A percentile compares a stretch with the other conserved stretches of the same genome.
Conservation (phyloP, 2,797 vertebrate genomes). For the Poeciliopsis infans region DNA sequence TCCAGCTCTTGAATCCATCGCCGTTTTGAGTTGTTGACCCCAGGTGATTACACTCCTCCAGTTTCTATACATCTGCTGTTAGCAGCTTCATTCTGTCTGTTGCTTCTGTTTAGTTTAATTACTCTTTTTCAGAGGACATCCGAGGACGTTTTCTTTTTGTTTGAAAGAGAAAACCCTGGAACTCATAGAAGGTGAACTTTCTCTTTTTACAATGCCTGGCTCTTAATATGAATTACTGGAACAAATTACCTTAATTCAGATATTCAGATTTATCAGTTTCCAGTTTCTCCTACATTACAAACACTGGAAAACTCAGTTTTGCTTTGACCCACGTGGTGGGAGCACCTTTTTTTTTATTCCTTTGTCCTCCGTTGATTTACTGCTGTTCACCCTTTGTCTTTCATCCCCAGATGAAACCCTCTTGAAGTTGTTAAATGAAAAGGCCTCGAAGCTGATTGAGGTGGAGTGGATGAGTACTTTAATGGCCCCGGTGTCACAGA, state of each 20-base stretch:
- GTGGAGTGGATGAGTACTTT: constrained; percentile 57
- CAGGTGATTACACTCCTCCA: neutral
- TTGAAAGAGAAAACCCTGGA: neutral
- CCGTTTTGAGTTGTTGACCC: neutral
- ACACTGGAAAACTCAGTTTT: neutral
- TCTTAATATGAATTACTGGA: neutral
- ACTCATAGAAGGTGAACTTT: neutral
- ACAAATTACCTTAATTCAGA: neutral
- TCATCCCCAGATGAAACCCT: constrained; percentile 46
- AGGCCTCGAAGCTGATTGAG: constrained; percentile 56
- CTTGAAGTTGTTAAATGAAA: constrained; percentile 57
- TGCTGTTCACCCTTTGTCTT: constrained; percentile 24
- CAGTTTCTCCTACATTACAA: neutral
- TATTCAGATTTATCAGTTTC: neutral
- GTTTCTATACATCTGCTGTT: neutral
- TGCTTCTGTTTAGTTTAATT: neutral
- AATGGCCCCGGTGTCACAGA: constrained; percentile 39
- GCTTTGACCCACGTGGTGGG: neutral
- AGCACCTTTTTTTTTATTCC: neutral
- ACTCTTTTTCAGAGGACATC: neutral
- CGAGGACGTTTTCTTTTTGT: neutral
- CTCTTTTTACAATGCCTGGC: neutral
- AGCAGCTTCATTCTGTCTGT: neutral
- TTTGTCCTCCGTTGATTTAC: constrained; percentile 4
- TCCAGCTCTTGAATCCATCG: neutral